Base-by-base conservation (phyloP, 2,888 invertebrate species). In the Spisula solida region DNA sequence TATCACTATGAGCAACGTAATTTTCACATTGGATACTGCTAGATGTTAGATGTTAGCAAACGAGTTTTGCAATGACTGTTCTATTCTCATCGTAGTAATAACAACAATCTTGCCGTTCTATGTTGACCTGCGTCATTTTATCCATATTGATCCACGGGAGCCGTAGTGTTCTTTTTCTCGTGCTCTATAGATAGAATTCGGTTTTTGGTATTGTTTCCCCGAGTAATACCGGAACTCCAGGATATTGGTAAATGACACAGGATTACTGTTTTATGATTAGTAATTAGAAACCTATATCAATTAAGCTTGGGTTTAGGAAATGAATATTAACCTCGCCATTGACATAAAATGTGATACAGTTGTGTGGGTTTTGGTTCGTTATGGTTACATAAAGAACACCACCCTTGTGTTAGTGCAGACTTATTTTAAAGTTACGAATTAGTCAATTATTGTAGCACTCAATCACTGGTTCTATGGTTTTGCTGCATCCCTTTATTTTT, bases 61-160 rank as follows among this genome's bases (percentile, higher is more conserved):
- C 60, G 56, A 41, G 56, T 82, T 41, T 60, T 34, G 41, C 20
- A 34, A 20, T 60, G 48, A 66, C n/a, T 66, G 60, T n/a, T 66
- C 60, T 66, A 66, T 25, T 66, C 60, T 25, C 10, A 66, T 66
- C 60, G n/a, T 25, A 41, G 60, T 82, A 82, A 81, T 56, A 82
- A 31, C 82, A 60, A n/a, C 82, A 56, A 60, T 41, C 34, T 34
- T 20, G 34, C 60, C 34, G 29, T 55, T 60, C 47, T 29, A 34
- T 70, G 25, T 0, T 47, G n/a, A 70, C 66, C n/a, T 70, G 70
- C 83, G 70, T 83, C 83, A 83, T 70, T 83, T 70, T 83, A 83
- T 83, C 83, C 83, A 70, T 83, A 83, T 83, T 83, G 83, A 83
- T 83, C 70, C 60, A 25, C 20, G n/a, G 25, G 10, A 66, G 12